phyloP scores from a whole-genome alignment of 2,113 vertebrate species.

The Typhlomys cinereus region DNA sequence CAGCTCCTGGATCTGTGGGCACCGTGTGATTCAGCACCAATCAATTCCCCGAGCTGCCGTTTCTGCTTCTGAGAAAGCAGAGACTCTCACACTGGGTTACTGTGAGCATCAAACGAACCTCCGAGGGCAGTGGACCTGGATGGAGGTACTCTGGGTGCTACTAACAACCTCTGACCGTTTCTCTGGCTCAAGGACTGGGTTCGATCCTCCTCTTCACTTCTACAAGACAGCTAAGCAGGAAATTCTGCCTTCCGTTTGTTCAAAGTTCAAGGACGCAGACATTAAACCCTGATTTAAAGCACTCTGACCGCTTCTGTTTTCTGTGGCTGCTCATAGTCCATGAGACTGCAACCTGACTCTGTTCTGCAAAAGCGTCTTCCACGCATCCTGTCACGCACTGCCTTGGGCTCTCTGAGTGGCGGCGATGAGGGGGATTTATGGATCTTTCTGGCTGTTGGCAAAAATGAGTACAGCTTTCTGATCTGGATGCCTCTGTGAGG shows the following conservation, averaged over 20 bases:
- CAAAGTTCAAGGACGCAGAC: not conserved
- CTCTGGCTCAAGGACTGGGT: not conserved
- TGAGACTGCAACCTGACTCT: not conserved
- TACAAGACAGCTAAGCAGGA: not conserved
- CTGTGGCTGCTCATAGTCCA: not conserved
- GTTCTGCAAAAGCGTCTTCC: not conserved
- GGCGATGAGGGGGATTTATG: not conserved
- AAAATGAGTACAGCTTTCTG: slow-evolving; percentile 31
- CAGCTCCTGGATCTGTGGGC: not conserved
- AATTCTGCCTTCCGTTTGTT: slow-evolving; percentile 10
- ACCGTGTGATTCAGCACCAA: not conserved
- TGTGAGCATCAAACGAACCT: not conserved
- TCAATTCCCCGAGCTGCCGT: not conserved
- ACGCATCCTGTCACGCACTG: not conserved
- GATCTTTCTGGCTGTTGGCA: not conserved
- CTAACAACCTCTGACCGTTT: not conserved
- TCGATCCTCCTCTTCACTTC: not conserved
- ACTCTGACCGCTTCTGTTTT: not conserved
- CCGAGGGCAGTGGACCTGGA: not conserved
- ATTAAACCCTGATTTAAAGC: slow-evolving; percentile 1
- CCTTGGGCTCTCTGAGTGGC: slow-evolving; percentile 7
- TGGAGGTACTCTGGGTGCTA: not conserved
- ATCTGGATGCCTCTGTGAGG: not conserved
- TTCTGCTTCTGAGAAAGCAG: not conserved
- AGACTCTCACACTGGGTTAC: not conserved